Evolutionary conservation across 2,888 invertebrate species (phyloP).

Genomic region (Rhogogaster chlorosoma): DNA sequence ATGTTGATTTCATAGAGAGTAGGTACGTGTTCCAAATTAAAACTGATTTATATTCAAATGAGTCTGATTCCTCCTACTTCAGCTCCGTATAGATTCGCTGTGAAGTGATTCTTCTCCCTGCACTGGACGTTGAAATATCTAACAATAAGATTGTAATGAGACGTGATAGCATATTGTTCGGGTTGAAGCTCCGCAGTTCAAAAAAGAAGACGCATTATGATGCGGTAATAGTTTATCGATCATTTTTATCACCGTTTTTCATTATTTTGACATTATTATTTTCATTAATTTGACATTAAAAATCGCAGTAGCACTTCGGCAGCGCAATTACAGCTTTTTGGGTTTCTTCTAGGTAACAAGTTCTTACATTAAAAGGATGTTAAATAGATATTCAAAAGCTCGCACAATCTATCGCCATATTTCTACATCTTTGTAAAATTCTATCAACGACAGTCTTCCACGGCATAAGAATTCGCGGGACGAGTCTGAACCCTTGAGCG

Average conservation of each 20-base stretch:
- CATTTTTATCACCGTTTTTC: not conserved
- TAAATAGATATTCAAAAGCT: not conserved
- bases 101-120: not conserved
- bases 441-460: too few relatives aligned
- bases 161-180: not conserved
- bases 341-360: not conserved
- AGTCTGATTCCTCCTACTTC: constrained; percentile 2
- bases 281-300: too few relatives aligned
- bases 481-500: too few relatives aligned
- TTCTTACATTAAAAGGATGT: not conserved
- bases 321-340: not conserved
- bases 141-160: not conserved
- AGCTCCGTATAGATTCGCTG: not conserved
- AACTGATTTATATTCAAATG: constrained; percentile 47
- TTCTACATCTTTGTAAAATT: not conserved
- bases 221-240: not conserved
- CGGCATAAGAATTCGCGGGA: too few relatives aligned
- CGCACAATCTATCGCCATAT: not conserved
- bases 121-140: constrained; percentile 10
- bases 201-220: not conserved
- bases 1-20: constrained; percentile 30
- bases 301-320: not conserved
- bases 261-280: too few relatives aligned
- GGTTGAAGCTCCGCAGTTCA: not conserved
- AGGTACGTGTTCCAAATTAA: constrained; percentile 16